Conservation (phyloP, 2,888 invertebrate species). For the Meloe dianella region DNA sequence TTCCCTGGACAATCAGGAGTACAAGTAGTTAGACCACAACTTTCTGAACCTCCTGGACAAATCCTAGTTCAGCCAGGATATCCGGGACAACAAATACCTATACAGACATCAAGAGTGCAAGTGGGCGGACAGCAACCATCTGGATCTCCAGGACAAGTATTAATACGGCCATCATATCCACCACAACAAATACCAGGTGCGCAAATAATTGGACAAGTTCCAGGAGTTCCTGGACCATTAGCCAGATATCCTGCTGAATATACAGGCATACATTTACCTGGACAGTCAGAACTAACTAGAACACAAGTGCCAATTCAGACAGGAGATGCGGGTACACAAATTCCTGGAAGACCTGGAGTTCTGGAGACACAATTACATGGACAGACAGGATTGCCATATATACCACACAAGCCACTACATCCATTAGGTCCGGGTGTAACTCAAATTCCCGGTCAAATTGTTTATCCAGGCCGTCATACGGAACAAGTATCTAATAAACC, state of each 20-base stretch:
- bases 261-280: not conserved
- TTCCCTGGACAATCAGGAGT: constrained; percentile 12
- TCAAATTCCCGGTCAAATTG: not conserved
- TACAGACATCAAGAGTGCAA: not conserved
- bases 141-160: not conserved
- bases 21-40: not conserved
- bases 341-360: too few relatives aligned
- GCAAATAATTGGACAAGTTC: constrained; percentile 14
- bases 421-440: not conserved
- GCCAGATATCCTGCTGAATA: constrained; percentile 17
- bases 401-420: not conserved
- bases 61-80: constrained; percentile 18
- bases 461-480: not conserved
- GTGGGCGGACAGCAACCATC: not conserved
- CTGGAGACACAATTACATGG: not conserved
- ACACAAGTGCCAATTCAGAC: not conserved
- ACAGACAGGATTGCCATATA: not conserved
- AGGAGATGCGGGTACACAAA: not conserved
- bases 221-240: not conserved
- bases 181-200: constrained; percentile 19
- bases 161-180: not conserved
- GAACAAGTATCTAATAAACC: not conserved
- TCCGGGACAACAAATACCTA: constrained; percentile 18
- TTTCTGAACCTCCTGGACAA: constrained; percentile 15
- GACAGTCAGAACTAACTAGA: not conserved